Percentiles rank a stretch among this genome's conserved stretches.
Evolutionary conservation across 2,888 invertebrate genomes (phyloP).

Genomic region (Cephus rjabovi): DNA sequence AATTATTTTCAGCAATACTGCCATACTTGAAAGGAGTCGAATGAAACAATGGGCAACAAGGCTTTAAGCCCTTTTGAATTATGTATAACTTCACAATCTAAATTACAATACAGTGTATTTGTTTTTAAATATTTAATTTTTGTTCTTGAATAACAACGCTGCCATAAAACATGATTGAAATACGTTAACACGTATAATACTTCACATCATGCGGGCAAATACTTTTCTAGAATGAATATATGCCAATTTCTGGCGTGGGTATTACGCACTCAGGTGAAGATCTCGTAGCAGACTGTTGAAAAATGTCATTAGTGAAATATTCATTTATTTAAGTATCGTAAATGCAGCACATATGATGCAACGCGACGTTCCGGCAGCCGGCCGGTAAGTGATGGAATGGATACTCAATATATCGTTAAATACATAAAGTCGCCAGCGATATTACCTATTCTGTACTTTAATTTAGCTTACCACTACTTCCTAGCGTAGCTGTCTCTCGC

Average conservation of each 20-base stretch:
- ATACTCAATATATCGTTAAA: conserved; percentile 53
- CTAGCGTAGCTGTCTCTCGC: conserved; percentile 13
- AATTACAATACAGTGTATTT: conserved; percentile 17
- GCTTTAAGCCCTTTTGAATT: conserved; percentile 17
- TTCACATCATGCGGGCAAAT: not conserved
- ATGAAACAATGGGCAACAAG: not conserved
- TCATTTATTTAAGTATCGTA: conserved; percentile 50
- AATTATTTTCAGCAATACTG: not conserved
- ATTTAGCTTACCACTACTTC: conserved; percentile 36
- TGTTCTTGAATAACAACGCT: conserved; percentile 39
- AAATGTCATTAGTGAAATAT: conserved; percentile 34
- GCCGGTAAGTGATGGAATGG: conserved; percentile 54
- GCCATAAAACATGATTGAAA: conserved; percentile 18
- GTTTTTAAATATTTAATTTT: conserved; percentile 25
- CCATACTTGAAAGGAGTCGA: not conserved
- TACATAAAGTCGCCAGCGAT: conserved; percentile 63
- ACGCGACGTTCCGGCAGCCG: conserved; percentile 37
- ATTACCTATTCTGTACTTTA: conserved; percentile 43
- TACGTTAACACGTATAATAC: not conserved
- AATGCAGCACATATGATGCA: conserved; percentile 51
- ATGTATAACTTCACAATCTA: conserved; percentile 25
- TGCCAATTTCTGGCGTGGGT: not conserved
- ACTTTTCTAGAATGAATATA: not conserved
- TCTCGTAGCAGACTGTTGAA: not conserved
- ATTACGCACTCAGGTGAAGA: not conserved